Percentiles rank a stretch among this genome's conserved stretches.
Conservation (phyloP, 2,888 invertebrate genomes). For the Agelastica alni region DNA sequence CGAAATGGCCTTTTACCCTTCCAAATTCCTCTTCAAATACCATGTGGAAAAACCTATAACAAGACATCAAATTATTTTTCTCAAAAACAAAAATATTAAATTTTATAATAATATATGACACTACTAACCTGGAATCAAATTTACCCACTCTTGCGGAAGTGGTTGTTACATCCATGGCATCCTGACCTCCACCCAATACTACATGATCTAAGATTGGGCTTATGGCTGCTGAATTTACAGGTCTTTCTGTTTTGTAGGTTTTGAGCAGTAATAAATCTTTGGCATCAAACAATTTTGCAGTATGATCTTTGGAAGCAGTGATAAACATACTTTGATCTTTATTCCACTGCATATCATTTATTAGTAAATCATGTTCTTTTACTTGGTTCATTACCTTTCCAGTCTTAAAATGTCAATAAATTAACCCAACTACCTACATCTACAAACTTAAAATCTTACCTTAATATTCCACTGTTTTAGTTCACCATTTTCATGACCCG, state of each 20-base stretch:
- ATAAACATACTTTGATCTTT: slow-evolving; percentile 95
- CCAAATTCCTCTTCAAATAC: slow-evolving; percentile 98
- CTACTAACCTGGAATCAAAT: slow-evolving; percentile 76
- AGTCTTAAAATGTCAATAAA: slow-evolving; percentile 60
- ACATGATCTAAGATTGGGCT: slow-evolving; percentile 96
- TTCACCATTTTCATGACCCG: slow-evolving; percentile 93
- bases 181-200: slow-evolving; percentile 97
- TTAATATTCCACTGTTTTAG: slow-evolving; percentile 92
- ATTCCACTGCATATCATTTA: slow-evolving; percentile 96
- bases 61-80: slow-evolving; percentile 46
- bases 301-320: slow-evolving; percentile 95
- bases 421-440: not conserved
- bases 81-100: slow-evolving; percentile 5
- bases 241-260: slow-evolving; percentile 96
- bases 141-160: slow-evolving; percentile 93
- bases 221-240: slow-evolving; percentile 97
- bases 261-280: slow-evolving; percentile 85
- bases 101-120: too few relatives aligned
- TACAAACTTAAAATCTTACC: slow-evolving; percentile 62
- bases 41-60: slow-evolving; percentile 78
- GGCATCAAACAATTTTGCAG: slow-evolving; percentile 93
- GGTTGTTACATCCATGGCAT: slow-evolving; percentile 98
- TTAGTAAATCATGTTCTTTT: slow-evolving; percentile 81
- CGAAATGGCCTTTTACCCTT: slow-evolving; percentile 98
- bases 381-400: slow-evolving; percentile 79